Evolutionary conservation across 2,797 vertebrate genomes (phyloP).

Genomic region (Liparis tanakae): DNA sequence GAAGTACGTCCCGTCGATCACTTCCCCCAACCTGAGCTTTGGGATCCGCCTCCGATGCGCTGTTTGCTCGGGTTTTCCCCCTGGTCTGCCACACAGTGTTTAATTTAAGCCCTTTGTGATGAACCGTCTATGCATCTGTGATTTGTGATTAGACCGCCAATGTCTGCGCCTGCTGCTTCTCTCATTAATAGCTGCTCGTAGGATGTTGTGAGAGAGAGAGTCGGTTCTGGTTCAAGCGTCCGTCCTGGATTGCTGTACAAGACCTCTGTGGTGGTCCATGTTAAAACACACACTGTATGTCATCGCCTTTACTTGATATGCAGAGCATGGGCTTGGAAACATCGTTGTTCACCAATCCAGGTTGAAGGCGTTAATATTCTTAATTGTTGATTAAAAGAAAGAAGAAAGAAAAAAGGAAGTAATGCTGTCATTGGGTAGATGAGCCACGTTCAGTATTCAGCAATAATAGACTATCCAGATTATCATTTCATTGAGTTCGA

Average conservation of each 20-base stretch:
- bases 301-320: not conserved
- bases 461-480: not conserved
- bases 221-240: slow-evolving; percentile 5
- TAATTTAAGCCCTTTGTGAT: slow-evolving; percentile 43
- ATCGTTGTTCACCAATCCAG: not conserved
- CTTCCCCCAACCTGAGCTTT: no score
- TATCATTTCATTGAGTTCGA: not conserved
- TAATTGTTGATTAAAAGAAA: not conserved
- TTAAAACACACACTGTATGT: slow-evolving; percentile 10
- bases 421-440: not conserved
- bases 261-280: not conserved
- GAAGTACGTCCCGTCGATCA: no score
- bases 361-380: not conserved
- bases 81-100: no score
- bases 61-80: no score
- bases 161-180: slow-evolving; percentile 34
- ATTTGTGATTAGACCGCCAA: slow-evolving; percentile 53
- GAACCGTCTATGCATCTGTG: slow-evolving; percentile 48
- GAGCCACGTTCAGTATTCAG: not conserved
- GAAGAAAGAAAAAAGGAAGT: not conserved
- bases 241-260: slow-evolving; percentile 6
- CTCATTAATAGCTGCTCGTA: slow-evolving; percentile 37
- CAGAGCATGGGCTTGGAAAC: slow-evolving; percentile 14
- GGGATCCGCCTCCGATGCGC: no score
- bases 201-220: slow-evolving; percentile 10